Percentiles rank a stretch among this genome's conserved stretches.
phyloP scores from a whole-genome alignment of 2,888 invertebrate species.

The Nephrocerus scutellatus region DNA sequence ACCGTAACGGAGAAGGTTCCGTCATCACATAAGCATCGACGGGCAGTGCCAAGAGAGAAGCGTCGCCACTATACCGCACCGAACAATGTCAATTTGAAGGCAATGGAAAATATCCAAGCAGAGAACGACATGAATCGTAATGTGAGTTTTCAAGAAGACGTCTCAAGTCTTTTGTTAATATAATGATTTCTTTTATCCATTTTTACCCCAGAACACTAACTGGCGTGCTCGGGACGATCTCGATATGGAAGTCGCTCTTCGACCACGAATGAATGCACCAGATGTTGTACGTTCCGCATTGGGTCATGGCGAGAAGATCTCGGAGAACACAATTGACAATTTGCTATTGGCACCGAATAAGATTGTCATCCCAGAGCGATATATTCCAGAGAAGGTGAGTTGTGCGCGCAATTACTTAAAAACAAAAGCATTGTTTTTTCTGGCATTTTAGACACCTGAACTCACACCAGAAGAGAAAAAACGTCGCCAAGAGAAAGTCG shows the following conservation, averaged over 20 bases:
- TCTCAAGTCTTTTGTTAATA: not conserved
- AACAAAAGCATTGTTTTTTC: conserved; percentile 1
- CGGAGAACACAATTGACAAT: conserved; percentile 75
- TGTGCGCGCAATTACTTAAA: no score
- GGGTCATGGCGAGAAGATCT: conserved; percentile 49
- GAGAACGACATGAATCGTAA: conserved; percentile 49
- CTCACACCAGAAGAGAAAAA: conserved; percentile 78
- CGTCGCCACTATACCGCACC: conserved; percentile 83
- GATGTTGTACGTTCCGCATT: conserved; percentile 82
- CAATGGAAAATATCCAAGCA: conserved; percentile 53
- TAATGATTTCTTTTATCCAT: not conserved
- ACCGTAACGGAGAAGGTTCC: conserved; percentile 48
- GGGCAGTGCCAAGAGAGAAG: conserved; percentile 74
- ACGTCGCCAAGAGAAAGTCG: conserved; percentile 77
- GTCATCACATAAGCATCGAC: conserved; percentile 54
- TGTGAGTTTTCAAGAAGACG: conserved; percentile 29
- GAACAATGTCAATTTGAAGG: conserved; percentile 61
- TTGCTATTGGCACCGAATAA: conserved; percentile 81
- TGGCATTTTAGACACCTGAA: conserved; percentile 60
- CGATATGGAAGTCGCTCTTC: conserved; percentile 77
- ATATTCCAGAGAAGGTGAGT: conserved; percentile 77
- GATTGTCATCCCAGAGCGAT: conserved; percentile 85
- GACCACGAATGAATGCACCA: conserved; percentile 69
- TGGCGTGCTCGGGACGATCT: conserved; percentile 73
- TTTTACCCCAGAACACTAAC: conserved; percentile 48